Evolutionary conservation across 1,140 invertebrate genomes (phyloP), one percentile per base, ranked within the genome.

Genomic region (Aporrectodea caliginosa): DNA sequence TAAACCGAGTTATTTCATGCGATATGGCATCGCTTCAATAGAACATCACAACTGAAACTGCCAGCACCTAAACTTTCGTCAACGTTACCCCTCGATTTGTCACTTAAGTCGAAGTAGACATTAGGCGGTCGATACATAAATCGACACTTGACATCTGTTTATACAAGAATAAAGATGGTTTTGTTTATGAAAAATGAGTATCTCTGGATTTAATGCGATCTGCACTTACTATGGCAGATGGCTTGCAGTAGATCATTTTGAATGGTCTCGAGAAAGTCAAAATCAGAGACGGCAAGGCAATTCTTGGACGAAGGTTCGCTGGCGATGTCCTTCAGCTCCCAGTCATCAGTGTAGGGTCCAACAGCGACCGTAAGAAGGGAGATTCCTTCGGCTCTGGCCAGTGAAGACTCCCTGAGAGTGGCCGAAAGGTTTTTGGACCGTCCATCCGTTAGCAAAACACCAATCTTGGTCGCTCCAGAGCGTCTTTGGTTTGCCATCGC

Each of bases 391-490:
- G 2, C 70, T 27, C 27, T 72, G 32, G 27, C 27, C 6, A 2
- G 6, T 2, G 32, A 72, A 29, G 78, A 70, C 78, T 79, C 71
- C 34, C 1, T 14, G 70, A 70, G 58, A 1, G 72, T 79, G 71
- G 33, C 72, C 1, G 34, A 58, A 58, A 22, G 71, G 14, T 34
- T 34, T 30, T 58, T 35, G 14, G 71, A 74, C 16, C 71, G 71
- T 29, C 78, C 78, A 43, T 79, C 78, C 1, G 78, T 79, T 22
- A 79, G 34, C n/a, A 79, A n/a, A n/a, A 79, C 29, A 14, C 78
- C 78, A 2, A 79, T 71, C 14, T 79, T 79, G 0, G 71, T 58
- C 43, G 22, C 43, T 22, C 6, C 6, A 6, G 6, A 22, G 43
- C 43, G 43, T 22, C 43, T 22, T 22, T 22, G 6, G 43, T 58